These are phyloP conservation scores for Chrysemys picta DNA, from an alignment of 2,113 vertebrate genomes.

Conservation along the genomic window DNA sequence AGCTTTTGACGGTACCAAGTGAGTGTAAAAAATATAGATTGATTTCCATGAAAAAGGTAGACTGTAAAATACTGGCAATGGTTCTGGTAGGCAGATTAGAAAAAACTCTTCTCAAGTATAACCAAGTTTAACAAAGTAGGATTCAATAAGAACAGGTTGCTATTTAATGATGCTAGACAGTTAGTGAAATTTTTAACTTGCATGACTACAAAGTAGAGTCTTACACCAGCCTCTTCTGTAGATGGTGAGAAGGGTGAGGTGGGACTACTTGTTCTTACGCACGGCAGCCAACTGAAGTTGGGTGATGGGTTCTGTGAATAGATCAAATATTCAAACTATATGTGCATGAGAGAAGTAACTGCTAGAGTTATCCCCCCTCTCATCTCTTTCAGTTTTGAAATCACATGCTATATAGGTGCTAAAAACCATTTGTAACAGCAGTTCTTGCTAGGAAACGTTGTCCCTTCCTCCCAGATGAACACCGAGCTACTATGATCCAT, in stretches of 20 bases:
- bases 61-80: not conserved
- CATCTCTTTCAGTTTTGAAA: constrained; percentile 6
- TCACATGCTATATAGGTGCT: not conserved
- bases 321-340: not conserved
- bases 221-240: not conserved
- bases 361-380: not conserved
- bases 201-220: not conserved
- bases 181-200: not conserved
- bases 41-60: not conserved
- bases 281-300: not conserved
- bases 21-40: not conserved
- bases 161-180: not conserved
- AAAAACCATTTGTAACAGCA: not conserved
- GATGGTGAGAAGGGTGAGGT: not conserved
- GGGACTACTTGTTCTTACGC: not conserved
- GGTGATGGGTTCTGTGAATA: not conserved
- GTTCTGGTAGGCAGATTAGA: not conserved
- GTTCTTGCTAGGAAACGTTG: not conserved
- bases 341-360: not conserved
- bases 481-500: not conserved
- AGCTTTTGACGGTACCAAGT: not conserved
- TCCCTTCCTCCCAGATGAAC: not conserved
- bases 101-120: not conserved
- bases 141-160: not conserved
- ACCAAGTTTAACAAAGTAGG: not conserved